A percentile compares a stretch with the other conserved stretches of the same genome.
Conservation (phyloP, 1,140 invertebrate genomes). For the Danaus plexippus region DNA sequence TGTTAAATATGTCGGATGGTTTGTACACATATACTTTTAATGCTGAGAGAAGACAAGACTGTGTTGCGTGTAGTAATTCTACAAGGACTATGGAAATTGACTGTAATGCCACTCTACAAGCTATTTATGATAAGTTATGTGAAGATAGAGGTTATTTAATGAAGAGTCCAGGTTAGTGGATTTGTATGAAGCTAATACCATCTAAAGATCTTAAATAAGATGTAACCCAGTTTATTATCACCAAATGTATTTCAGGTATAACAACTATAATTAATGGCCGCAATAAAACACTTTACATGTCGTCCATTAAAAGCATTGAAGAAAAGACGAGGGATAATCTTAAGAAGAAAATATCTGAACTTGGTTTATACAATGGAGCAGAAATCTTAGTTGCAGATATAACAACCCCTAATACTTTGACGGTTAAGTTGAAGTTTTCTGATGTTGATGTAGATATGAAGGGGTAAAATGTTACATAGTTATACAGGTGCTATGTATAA, state of each 20-base stretch:
- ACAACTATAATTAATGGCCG: conserved; percentile 86
- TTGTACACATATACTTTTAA: conserved; percentile 97
- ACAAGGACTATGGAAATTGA: conserved; percentile 81
- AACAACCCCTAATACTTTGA: conserved; percentile 87
- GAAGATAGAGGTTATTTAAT: conserved; percentile 85
- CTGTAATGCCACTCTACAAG: conserved; percentile 83
- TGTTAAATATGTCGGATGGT: conserved; percentile 96
- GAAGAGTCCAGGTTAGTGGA: conserved; percentile 80
- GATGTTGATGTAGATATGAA: conserved; percentile 69
- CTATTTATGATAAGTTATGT: conserved; percentile 85
- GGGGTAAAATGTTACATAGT: conserved; percentile 23
- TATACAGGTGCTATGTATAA: not conserved
- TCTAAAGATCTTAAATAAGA: not conserved
- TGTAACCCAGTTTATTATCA: conserved; percentile 2
- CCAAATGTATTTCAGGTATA: conserved; percentile 72
- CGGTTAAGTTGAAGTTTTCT: conserved; percentile 77
- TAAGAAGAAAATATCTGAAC: conserved; percentile 86
- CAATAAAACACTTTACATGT: conserved; percentile 94
- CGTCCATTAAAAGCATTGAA: conserved; percentile 90
- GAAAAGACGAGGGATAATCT: conserved; percentile 89
- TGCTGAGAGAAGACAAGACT: conserved; percentile 89
- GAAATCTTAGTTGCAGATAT: conserved; percentile 92
- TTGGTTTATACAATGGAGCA: conserved; percentile 85
- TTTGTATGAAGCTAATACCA: not conserved
- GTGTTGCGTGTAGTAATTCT: conserved; percentile 88